Conservation (phyloP, 2,113 vertebrate species). For the Melanocharis versteri region DNA sequence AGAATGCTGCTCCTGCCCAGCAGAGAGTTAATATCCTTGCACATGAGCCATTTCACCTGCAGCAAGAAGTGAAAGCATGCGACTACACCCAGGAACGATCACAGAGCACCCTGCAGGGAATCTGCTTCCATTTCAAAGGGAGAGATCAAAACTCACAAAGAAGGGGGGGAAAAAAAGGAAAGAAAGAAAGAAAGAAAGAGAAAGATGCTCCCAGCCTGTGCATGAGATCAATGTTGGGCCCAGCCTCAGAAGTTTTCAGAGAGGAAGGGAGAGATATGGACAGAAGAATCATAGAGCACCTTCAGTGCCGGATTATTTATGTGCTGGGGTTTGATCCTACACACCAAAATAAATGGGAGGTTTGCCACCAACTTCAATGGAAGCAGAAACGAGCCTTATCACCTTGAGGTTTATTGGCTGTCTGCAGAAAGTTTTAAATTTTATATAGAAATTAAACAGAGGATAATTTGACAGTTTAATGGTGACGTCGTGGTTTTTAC, state of each 20-base stretch:
- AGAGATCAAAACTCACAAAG: slow-evolving; percentile 57
- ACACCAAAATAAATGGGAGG: slow-evolving; percentile 29
- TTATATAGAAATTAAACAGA: slow-evolving; percentile 18
- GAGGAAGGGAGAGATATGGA: slow-evolving; percentile 7
- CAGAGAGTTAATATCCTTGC: slow-evolving; percentile 57
- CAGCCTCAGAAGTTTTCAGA: slow-evolving; percentile 26
- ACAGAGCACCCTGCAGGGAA: slow-evolving; percentile 57
- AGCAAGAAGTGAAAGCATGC: slow-evolving; percentile 60
- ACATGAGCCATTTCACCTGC: slow-evolving; percentile 60
- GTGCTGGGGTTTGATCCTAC: slow-evolving; percentile 43
- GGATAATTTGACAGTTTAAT: slow-evolving; percentile 51
- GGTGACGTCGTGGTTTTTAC: neutral
- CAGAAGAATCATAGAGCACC: neutral
- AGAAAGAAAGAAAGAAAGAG: neutral
- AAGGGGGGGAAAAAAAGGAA: neutral
- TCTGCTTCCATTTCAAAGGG: slow-evolving; percentile 61
- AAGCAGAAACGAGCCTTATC: slow-evolving; percentile 27
- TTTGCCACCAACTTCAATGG: slow-evolving; percentile 56
- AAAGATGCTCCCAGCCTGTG: slow-evolving; percentile 4
- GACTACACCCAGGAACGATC: slow-evolving; percentile 58
- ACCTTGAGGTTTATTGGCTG: slow-evolving; percentile 45
- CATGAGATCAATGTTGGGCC: slow-evolving; percentile 48
- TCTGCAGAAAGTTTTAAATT: slow-evolving; percentile 18
- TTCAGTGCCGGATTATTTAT: slow-evolving; percentile 39
- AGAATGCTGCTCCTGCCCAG: neutral